Base-by-base conservation (phyloP, 2,888 invertebrate species). In the Chelonus formosanus region DNA sequence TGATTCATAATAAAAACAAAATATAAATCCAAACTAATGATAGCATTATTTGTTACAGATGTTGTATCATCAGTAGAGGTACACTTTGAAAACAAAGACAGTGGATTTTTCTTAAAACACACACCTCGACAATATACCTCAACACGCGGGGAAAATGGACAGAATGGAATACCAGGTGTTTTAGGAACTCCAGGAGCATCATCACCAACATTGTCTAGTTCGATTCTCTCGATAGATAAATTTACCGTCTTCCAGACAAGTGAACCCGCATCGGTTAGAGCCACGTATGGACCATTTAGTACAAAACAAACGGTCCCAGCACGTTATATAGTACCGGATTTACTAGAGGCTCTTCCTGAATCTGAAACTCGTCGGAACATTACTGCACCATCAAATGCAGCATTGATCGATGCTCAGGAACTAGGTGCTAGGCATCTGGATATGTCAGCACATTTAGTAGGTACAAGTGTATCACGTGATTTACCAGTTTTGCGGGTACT, bases 271-370 rank as follows among this genome's bases (percentile, higher is more conserved):
- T 95, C 95, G 34, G 93, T 97, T 50, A 89, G 96, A 68, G 96
- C 96, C 57, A 94, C 93, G 48, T 96, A 96, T 81, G 97, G 97
- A 3, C 97, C 97, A 5, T 97, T 97, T 85, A 95, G 95, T 75
- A 96, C 96, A 63, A 96, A 96, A 81, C 96, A 97, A 85, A 96
- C 96, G 0, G 95, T 97, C 47, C 95, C 96, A 47, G 94, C 95
- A 2, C 88, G 92, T 50, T 95, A 94, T 81, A 92, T 95, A 68
- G 94, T 95, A 58, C 94, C 95, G 4, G 95, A 95, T 84, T 91
- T 92, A 0, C 84, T 93, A 69, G 93, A 92, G 77, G 88, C 89
- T 40, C 71, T 85, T 20, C 87, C 88, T 3, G 78, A 75, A 0
- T 74, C 83, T 62, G 85, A 85, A 60, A 74, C 73, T 6, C 71